A percentile compares a stretch with the other conserved stretches of the same genome.
These are phyloP conservation scores for Cichlasoma orientale DNA, from an alignment of 2,797 vertebrate species.

Conservation along the genomic window DNA sequence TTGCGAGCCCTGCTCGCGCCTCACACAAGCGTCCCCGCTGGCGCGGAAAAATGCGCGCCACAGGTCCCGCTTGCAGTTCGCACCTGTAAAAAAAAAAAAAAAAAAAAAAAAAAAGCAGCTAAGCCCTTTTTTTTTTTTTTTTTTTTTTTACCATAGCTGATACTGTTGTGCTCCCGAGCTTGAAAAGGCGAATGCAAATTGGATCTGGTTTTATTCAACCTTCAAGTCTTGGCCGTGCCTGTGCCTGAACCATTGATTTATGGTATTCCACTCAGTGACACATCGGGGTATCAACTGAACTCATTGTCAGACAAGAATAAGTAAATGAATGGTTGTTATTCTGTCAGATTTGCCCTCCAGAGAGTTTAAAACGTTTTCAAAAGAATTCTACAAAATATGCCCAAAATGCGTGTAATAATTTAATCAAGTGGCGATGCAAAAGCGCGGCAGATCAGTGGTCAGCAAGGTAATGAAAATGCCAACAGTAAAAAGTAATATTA, in stretches of 20 bases:
- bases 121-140: conserved; percentile 1
- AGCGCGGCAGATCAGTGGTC: too few relatives aligned
- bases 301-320: neutral
- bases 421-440: neutral
- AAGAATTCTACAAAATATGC: neutral
- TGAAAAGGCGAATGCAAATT: conserved; percentile 4
- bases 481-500: too few relatives aligned
- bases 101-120: neutral
- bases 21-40: conserved; percentile 6
- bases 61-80: conserved; percentile 65
- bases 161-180: neutral
- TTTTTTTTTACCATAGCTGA: neutral
- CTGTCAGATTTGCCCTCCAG: neutral
- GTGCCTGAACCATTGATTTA: neutral
- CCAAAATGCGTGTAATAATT: neutral
- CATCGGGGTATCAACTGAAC: neutral
- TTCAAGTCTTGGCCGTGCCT: too few relatives aligned
- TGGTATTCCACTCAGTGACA: neutral
- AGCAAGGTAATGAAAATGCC: too few relatives aligned
- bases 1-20: conserved; percentile 53
- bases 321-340: neutral
- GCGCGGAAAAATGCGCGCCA: conserved; percentile 74
- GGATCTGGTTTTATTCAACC: neutral
- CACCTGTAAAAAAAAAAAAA: conserved; percentile 9
- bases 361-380: neutral